Evolutionary conservation across 2,113 vertebrate species (phyloP), one percentile per base, ranked within the genome.

Genomic region (Thamnaconus septentrionalis): DNA sequence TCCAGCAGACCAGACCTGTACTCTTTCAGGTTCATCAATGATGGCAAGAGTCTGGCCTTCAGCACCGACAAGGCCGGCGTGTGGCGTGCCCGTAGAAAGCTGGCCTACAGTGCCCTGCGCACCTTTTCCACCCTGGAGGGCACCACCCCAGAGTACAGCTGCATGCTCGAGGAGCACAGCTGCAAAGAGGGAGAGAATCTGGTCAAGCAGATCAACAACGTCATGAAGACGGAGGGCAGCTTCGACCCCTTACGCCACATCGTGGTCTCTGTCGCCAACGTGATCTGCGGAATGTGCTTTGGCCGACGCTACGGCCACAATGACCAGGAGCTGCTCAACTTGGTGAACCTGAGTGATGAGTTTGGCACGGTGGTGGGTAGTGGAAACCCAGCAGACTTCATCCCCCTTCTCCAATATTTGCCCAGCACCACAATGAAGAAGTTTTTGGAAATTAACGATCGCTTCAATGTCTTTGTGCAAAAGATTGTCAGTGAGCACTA

Each of bases 251-350:
- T 91, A 69, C 87, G 87, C 3, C 90, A 93, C 49, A 67, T 97
- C 3, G 92, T 95, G 1, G 85, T 96, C 53, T 95, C 95, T 0
- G 95, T 97, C 9, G 90, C 92, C 18, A 97, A 96, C 0, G 93
- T 96, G 58, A 94, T 97, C 77, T 94, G 93, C 44, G 95, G 92
- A 45, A 95, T 97, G 75, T 95, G 94, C 82, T 96, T 95, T 4
- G 94, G 94, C 7, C 89, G 86, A 5, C 90, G 92, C 31, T 95
- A 95, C 0, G 82, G 78, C 64, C 91, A 94, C n/a, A 60, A 89
- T 0, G 90, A 94, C 12, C 56, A 92, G 57, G 94, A 96, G 68
- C 88, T 98, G 69, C 10, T 96, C 43, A 51, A 76, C 11, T 0
- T 97, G 0, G 76, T 97, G 41, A 87, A 90, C 78, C 42, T 95